Evolutionary conservation across 2,888 invertebrate species (phyloP), one percentile per base, ranked within the genome.

Genomic region (Ennomos erosarius): DNA sequence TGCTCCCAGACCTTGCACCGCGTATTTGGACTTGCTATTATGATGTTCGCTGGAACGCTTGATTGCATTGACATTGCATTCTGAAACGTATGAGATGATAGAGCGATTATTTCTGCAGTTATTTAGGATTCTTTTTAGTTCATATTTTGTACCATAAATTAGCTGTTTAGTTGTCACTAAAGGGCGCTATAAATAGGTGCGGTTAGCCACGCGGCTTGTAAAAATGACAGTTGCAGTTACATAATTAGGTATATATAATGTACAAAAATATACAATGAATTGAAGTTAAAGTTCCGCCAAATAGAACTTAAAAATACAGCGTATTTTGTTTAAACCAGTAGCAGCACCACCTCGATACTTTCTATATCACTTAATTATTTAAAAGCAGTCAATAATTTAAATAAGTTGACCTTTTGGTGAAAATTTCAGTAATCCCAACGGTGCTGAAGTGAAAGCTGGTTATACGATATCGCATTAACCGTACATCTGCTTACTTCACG

Each of bases 391-490:
- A 62, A 63, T 70, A 69, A 50, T 71, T 75, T 69, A 65, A 65
- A 68, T 64, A 68, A 64, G 67, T 67, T 71, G 68, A 75, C 74
- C 75, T 75, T 75, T 73, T 49, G 53, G 42, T 57, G 68, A 69
- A 74, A 64, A 68, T 65, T 71, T 68, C 64, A 66, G 68, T 62
- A 65, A 70, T 67, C 59, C 55, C 62, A 69, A 67, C 58, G 38
- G 56, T 56, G 65, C 64, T 69, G 67, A 69, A 72, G 79, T 76
- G 82, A 86, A 84, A 84, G 82, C 79, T 76, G 73, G 75, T 74
- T 72, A 80, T 76, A 77, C 72, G 70, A 75, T 77, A 74, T 49
- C 53, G 54, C 60, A 53, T 56, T 64, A 61, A 67, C 64, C 42
- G 61, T 63, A 64, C 64, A 59, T 61, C 62, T 60, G 78, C 75